Evolutionary conservation across 2,113 vertebrate genomes (phyloP).

Genomic region (Stomatorhinus ivindoensis): DNA sequence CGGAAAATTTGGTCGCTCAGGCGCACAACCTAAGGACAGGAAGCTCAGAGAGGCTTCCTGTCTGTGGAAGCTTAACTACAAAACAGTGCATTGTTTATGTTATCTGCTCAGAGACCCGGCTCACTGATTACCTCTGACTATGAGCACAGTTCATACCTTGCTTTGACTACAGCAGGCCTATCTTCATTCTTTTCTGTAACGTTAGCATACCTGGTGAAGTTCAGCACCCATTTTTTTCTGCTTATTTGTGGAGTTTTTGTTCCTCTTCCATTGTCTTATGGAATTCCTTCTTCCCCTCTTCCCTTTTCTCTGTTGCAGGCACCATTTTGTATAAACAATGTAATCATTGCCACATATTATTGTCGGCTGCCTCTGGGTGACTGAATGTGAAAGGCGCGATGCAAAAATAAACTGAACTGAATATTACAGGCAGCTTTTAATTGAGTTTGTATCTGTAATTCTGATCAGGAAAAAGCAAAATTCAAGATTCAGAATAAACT

Average conservation of each 20-base stretch:
- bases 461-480: background rate
- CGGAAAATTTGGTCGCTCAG: conserved; percentile 55
- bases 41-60: conserved; percentile 54
- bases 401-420: background rate
- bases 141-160: background rate
- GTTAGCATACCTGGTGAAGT: background rate
- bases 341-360: background rate
- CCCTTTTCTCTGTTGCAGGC: background rate
- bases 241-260: background rate
- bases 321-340: background rate
- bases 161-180: background rate
- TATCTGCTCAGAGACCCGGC: background rate
- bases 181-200: background rate
- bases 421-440: background rate
- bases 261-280: background rate
- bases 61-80: conserved; percentile 33
- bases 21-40: conserved; percentile 40
- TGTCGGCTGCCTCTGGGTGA: background rate
- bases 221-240: background rate
- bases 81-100: conserved; percentile 10
- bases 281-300: background rate
- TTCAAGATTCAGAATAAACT: background rate
- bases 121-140: background rate
- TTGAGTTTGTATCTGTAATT: conserved; percentile 3
- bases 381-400: background rate